phyloP scores from a whole-genome alignment of 1,140 invertebrate species.

The Penaeus indicus region DNA sequence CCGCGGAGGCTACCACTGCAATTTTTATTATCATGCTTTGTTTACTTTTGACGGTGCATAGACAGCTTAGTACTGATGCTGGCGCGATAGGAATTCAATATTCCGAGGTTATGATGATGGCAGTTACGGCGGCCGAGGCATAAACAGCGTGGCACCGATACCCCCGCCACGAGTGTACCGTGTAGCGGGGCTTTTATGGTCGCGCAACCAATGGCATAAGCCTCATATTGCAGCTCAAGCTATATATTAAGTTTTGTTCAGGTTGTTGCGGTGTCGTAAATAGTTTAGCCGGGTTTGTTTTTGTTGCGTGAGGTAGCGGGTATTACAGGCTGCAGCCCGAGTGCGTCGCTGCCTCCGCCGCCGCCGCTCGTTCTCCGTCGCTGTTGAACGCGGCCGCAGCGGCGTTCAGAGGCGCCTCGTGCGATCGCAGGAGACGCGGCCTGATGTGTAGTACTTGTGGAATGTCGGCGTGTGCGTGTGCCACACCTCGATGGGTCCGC shows the following conservation, averaged over 20 bases:
- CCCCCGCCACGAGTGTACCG: background rate
- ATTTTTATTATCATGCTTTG: slow-evolving; percentile 28
- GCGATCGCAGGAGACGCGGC: no score
- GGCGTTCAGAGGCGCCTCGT: no score
- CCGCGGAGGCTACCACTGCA: background rate
- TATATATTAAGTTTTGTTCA: slow-evolving; percentile 23
- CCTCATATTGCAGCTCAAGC: slow-evolving; percentile 4
- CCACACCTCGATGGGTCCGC: no score
- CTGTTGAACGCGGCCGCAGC: no score
- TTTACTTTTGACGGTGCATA: background rate
- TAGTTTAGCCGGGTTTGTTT: slow-evolving; percentile 19
- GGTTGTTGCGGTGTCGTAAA: slow-evolving; percentile 33
- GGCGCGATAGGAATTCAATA: slow-evolving; percentile 21
- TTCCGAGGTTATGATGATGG: background rate
- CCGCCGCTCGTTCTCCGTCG: background rate
- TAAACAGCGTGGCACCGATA: background rate
- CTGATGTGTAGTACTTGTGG: no score
- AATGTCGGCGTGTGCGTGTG: no score
- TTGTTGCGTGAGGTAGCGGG: background rate
- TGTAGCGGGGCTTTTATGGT: slow-evolving; percentile 15
- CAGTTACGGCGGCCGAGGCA: no score
- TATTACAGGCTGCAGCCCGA: background rate
- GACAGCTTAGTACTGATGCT: no score
- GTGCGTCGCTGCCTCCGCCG: background rate
- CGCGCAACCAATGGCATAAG: slow-evolving; percentile 26